Evolutionary conservation across 2,888 invertebrate genomes (phyloP).

Genomic region (Synergus umbraculus): DNA sequence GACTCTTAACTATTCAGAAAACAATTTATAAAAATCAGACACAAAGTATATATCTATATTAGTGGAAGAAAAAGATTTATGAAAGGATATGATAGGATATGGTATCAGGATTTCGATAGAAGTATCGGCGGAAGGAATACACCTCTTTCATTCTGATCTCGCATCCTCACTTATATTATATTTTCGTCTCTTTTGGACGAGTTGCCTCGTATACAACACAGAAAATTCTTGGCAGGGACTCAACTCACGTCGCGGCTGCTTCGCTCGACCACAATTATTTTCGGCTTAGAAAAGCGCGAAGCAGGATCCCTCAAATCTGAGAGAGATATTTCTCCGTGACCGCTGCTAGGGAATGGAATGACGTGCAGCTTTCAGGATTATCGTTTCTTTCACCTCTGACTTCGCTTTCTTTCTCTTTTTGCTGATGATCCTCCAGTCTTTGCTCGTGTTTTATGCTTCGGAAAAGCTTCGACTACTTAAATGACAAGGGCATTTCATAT

Average conservation of each 20-base stretch:
- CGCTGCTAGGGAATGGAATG: slow-evolving; percentile 48
- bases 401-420: slow-evolving; percentile 41
- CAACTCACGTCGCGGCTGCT: slow-evolving; percentile 64
- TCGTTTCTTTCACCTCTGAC: slow-evolving; percentile 50
- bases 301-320: slow-evolving; percentile 61
- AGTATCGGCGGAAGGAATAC: not conserved
- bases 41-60: slow-evolving; percentile 2
- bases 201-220: slow-evolving; percentile 29
- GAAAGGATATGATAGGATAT: slow-evolving; percentile 30
- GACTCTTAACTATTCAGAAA: not conserved
- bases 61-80: slow-evolving; percentile 15
- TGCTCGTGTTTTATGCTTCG: slow-evolving; percentile 37
- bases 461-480: slow-evolving; percentile 44
- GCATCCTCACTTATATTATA: slow-evolving; percentile 37
- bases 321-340: slow-evolving; percentile 50
- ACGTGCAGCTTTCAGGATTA: slow-evolving; percentile 45
- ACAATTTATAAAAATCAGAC: not conserved
- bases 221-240: slow-evolving; percentile 66
- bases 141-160: slow-evolving; percentile 32
- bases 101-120: slow-evolving; percentile 1
- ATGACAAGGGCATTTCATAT: not conserved
- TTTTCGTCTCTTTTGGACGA: slow-evolving; percentile 9
- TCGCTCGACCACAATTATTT: slow-evolving; percentile 68
- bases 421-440: slow-evolving; percentile 34
- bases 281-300: slow-evolving; percentile 65